phyloP scores from a whole-genome alignment of 2,797 vertebrate genomes.

The Tamandua tetradactyla region DNA sequence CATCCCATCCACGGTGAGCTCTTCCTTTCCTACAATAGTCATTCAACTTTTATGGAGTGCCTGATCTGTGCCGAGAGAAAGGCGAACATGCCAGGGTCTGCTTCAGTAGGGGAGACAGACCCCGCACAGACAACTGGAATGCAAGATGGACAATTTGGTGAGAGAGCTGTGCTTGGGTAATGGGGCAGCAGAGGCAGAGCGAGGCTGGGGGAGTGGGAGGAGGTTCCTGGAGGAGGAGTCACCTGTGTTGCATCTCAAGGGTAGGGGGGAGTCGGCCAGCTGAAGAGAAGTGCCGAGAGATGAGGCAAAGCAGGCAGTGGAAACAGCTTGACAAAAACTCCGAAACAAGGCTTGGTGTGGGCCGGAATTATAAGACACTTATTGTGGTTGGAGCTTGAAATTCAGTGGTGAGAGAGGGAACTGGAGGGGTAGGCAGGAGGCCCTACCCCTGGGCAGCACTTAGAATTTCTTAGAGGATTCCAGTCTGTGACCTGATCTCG shows the following conservation, averaged over 20 bases:
- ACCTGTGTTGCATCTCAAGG: neutral
- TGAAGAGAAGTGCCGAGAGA: neutral
- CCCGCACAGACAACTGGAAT: neutral
- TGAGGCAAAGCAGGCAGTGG: neutral
- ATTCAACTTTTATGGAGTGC: neutral
- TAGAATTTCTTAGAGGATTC: neutral
- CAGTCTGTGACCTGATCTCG: neutral
- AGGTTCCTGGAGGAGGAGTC: neutral
- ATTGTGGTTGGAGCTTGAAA: neutral
- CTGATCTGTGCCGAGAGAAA: neutral
- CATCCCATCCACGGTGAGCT: neutral
- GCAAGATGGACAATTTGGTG: neutral
- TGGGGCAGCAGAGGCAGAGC: neutral
- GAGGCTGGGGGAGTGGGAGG: neutral
- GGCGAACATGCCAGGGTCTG: neutral
- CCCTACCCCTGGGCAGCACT: neutral
- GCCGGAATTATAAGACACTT: neutral
- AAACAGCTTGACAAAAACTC: constrained; percentile 43
- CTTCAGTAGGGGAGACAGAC: neutral
- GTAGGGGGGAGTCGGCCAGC: neutral
- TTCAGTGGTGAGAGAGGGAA: neutral
- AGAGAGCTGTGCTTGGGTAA: neutral
- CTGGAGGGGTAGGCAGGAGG: neutral
- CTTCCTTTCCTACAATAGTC: neutral
- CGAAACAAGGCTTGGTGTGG: constrained; percentile 4